These are phyloP conservation scores for Chionis minor DNA, from an alignment of 2,113 vertebrate genomes.

Conservation along the genomic window DNA sequence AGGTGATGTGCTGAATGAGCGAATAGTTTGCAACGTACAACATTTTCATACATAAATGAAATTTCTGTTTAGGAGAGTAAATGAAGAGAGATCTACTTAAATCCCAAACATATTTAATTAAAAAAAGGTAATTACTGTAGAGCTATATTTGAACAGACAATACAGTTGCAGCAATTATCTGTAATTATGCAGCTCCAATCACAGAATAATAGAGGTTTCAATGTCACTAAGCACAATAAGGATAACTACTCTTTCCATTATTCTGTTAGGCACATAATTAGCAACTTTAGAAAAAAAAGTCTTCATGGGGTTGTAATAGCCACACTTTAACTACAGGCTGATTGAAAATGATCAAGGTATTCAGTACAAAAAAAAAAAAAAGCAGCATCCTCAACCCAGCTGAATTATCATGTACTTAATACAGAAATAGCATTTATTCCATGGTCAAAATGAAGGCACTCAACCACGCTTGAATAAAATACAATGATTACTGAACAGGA, in stretches of 20 bases:
- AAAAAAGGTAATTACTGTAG: slow-evolving; percentile 73
- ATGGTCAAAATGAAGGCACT: neutral
- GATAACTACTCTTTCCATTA: slow-evolving; percentile 76
- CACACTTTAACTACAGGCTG: slow-evolving; percentile 34
- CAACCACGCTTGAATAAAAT: neutral
- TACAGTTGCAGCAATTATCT: slow-evolving; percentile 72
- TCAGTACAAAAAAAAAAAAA: neutral
- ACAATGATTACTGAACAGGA: neutral
- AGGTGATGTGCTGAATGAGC: neutral
- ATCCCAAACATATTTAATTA: slow-evolving; percentile 76
- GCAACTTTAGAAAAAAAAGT: slow-evolving; percentile 48
- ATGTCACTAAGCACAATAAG: slow-evolving; percentile 74
- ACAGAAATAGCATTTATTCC: neutral
- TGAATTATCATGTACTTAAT: neutral
- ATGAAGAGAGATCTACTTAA: slow-evolving; percentile 55
- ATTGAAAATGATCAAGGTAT: slow-evolving; percentile 35
- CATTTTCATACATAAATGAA: slow-evolving; percentile 46
- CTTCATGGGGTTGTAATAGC: slow-evolving; percentile 11
- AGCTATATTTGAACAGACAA: slow-evolving; percentile 74
- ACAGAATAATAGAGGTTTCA: slow-evolving; percentile 75
- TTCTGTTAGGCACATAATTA: slow-evolving; percentile 73
- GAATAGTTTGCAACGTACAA: neutral
- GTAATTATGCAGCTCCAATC: slow-evolving; percentile 71
- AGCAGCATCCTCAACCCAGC: neutral
- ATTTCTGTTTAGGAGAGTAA: slow-evolving; percentile 56